These are phyloP conservation scores for Leptobrachium leishanense DNA, from an alignment of 2,113 vertebrate species.

Conservation along the genomic window DNA sequence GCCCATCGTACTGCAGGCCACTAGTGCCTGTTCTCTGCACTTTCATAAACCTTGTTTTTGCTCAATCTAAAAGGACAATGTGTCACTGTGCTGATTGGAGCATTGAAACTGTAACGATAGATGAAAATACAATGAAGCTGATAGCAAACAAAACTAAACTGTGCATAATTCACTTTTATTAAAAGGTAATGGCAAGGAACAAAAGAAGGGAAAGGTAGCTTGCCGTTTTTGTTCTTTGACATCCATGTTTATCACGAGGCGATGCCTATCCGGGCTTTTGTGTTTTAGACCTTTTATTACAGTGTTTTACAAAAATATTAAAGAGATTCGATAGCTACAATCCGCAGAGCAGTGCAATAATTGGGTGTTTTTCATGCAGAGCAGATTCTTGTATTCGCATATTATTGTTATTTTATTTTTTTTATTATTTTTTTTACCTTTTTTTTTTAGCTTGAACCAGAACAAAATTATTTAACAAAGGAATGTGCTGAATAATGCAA, in stretches of 20 bases:
- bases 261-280: constrained; percentile 21
- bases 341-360: not conserved
- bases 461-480: constrained; percentile 40
- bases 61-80: no score
- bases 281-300: constrained; percentile 25
- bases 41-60: no score
- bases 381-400: constrained; percentile 12
- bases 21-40: no score
- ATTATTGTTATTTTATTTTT: not conserved
- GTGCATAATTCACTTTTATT: not conserved
- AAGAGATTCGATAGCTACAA: constrained; percentile 35
- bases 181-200: not conserved
- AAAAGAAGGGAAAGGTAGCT: not conserved
- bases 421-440: not conserved
- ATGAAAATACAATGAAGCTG: no score
- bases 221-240: constrained; percentile 4
- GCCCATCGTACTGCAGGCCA: no score
- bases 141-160: no score
- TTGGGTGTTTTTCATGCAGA: constrained; percentile 33
- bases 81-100: no score
- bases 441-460: constrained; percentile 29
- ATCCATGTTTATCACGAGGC: constrained; percentile 1
- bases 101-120: no score
- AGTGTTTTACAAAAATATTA: constrained; percentile 29
- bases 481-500: constrained; percentile 49